Conservation (phyloP, 2,888 invertebrate genomes). For the Acronicta aceris region DNA sequence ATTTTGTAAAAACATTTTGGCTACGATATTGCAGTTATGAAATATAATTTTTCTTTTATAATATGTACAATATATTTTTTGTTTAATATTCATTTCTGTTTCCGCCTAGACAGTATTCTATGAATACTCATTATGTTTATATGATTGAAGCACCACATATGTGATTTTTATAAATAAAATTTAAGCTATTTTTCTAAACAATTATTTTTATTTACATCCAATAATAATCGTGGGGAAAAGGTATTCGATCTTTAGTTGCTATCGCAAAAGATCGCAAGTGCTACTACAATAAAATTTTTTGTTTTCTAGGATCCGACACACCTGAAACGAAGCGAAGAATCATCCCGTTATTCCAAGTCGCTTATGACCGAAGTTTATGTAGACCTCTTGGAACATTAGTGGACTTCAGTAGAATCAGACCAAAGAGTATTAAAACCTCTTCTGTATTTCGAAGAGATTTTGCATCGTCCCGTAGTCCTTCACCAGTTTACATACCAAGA, state of each 20-base stretch:
- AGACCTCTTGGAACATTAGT: constrained; percentile 80
- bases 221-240: constrained; percentile 19
- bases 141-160: not conserved
- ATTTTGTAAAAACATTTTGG: too few relatives aligned
- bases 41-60: not conserved
- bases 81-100: not conserved
- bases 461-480: constrained; percentile 73
- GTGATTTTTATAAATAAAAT: constrained; percentile 41
- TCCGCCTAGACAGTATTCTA: not conserved
- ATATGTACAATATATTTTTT: not conserved
- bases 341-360: constrained; percentile 84
- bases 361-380: constrained; percentile 83
- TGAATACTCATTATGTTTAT: not conserved
- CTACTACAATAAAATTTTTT: constrained; percentile 68
- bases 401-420: constrained; percentile 74
- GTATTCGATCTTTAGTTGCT: constrained; percentile 26
- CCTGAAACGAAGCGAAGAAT: constrained; percentile 69
- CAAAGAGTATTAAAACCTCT: constrained; percentile 46
- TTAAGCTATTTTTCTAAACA: constrained; percentile 20
- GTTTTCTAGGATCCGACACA: constrained; percentile 82
- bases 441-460: constrained; percentile 38
- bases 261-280: constrained; percentile 16
- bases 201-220: constrained; percentile 28
- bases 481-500: constrained; percentile 62
- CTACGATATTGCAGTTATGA: not conserved